Evolutionary conservation across 2,797 vertebrate species (phyloP).

Genomic region (Halcyon chelicuti): DNA sequence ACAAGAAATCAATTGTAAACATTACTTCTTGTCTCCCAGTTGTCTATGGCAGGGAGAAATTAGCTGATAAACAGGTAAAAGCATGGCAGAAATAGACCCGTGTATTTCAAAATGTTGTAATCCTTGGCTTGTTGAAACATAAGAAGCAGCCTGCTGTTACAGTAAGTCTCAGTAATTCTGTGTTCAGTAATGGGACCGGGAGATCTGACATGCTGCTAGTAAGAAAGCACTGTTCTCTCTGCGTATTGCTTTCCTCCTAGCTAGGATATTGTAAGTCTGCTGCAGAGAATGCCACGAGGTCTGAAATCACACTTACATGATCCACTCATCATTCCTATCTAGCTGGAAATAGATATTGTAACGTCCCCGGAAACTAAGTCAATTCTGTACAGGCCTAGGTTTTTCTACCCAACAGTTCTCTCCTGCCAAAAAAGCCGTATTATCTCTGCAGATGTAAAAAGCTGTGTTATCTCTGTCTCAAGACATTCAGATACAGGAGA

Average conservation of each 20-base stretch:
- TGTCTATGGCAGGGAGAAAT: neutral
- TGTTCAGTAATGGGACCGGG: neutral
- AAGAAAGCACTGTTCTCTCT: neutral
- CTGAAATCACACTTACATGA: neutral
- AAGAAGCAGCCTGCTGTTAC: neutral
- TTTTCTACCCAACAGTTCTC: neutral
- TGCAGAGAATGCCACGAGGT: neutral
- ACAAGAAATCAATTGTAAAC: slow-evolving; percentile 1
- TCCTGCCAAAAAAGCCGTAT: neutral
- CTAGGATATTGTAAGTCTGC: neutral
- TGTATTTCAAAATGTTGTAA: neutral
- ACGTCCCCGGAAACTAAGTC: neutral
- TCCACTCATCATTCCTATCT: neutral
- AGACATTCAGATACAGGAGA: neutral
- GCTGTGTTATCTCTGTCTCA: neutral
- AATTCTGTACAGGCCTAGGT: neutral
- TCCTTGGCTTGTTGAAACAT: neutral
- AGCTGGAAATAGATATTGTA: neutral
- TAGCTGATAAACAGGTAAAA: neutral
- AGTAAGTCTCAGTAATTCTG: neutral
- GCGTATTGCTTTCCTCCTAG: slow-evolving; percentile 37
- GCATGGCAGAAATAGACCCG: neutral
- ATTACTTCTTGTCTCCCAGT: neutral
- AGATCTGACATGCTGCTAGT: slow-evolving; percentile 20
- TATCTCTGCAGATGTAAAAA: neutral